Evolutionary conservation across 2,888 invertebrate genomes (phyloP).

Genomic region (Drosophila anomalata): DNA sequence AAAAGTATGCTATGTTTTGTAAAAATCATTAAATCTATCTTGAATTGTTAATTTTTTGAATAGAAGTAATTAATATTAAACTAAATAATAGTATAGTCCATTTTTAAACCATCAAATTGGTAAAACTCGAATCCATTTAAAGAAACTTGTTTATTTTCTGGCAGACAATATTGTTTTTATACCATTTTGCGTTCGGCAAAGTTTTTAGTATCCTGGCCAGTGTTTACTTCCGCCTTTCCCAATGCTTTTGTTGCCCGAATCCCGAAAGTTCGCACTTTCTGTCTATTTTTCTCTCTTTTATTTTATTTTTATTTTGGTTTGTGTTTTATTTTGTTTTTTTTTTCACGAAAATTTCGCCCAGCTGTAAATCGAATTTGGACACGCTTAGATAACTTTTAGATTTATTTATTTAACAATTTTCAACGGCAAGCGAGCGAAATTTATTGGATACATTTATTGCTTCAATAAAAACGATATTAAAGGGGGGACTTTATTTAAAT

Average conservation of each 20-base stretch:
- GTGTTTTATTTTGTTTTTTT: background rate
- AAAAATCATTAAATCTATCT: too few relatives aligned
- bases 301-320: background rate
- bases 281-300: slow-evolving; percentile 9
- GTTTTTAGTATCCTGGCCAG: slow-evolving; percentile 12
- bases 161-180: slow-evolving; percentile 26
- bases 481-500: background rate
- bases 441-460: slow-evolving; percentile 48
- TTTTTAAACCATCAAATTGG: too few relatives aligned
- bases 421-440: slow-evolving; percentile 52
- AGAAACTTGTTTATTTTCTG: background rate
- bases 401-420: slow-evolving; percentile 71
- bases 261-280: slow-evolving; percentile 15
- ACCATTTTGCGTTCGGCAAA: slow-evolving; percentile 18
- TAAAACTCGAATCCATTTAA: background rate
- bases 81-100: too few relatives aligned
- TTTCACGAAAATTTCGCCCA: slow-evolving; percentile 14
- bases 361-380: slow-evolving; percentile 72
- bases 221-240: slow-evolving; percentile 11
- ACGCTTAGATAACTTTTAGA: slow-evolving; percentile 75
- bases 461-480: too few relatives aligned
- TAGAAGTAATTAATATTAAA: too few relatives aligned
- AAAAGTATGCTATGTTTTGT: too few relatives aligned
- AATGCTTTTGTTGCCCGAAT: slow-evolving; percentile 14
- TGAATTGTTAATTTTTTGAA: too few relatives aligned